Evolutionary conservation across 2,797 vertebrate genomes (phyloP).

Genomic region (Sylvilagus floridanus): DNA sequence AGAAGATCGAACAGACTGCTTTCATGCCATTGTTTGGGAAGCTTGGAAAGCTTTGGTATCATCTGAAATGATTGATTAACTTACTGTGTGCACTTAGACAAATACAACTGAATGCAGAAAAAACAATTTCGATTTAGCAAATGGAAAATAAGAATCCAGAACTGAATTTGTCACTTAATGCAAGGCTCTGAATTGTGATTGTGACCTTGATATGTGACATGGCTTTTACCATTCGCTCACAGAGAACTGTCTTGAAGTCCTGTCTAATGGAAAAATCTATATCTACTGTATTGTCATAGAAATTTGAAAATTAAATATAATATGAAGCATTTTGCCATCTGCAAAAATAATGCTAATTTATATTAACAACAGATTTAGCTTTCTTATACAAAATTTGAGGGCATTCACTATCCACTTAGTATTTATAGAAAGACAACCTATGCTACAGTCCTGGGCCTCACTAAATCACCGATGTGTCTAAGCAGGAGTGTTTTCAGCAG

Average conservation of each 20-base stretch:
- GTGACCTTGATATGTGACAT: not conserved
- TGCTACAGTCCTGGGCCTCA: not conserved
- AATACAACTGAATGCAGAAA: not conserved
- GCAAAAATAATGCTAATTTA: slow-evolving; percentile 25
- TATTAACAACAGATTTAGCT: not conserved
- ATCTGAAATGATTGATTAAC: slow-evolving; percentile 16
- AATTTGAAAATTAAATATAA: slow-evolving; percentile 45
- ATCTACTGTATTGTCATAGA: not conserved
- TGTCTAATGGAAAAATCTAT: slow-evolving; percentile 42
- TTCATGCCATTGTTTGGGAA: slow-evolving; percentile 32
- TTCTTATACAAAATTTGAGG: slow-evolving; percentile 49
- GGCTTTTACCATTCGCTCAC: not conserved
- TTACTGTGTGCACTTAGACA: slow-evolving; percentile 49
- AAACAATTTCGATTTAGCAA: not conserved
- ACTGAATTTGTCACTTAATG: slow-evolving; percentile 36
- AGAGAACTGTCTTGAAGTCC: slow-evolving; percentile 1
- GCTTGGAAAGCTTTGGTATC: not conserved
- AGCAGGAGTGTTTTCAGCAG: slow-evolving; percentile 37
- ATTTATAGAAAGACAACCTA: not conserved
- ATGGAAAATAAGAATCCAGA: slow-evolving; percentile 56
- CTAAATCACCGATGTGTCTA: too few relatives aligned
- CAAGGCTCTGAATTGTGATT: slow-evolving; percentile 12
- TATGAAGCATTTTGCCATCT: not conserved
- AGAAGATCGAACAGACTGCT: not conserved
- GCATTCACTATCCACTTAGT: not conserved